Conservation (phyloP, 2,797 vertebrate species). For the Melanotaenia parkinsoni region DNA sequence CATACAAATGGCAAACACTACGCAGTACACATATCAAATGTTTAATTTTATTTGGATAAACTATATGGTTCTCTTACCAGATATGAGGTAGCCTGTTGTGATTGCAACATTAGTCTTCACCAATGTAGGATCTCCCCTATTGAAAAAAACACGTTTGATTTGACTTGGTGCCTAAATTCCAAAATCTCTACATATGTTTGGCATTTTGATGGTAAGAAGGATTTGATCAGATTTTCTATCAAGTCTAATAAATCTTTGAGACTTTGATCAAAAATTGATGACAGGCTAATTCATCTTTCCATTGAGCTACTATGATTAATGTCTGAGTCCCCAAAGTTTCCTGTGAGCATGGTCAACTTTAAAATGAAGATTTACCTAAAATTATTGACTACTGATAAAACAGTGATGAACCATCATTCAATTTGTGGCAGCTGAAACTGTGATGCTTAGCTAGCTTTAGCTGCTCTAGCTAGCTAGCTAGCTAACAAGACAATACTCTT, state of each 20-base stretch:
- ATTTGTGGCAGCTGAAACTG: not conserved
- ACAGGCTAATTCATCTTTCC: not conserved
- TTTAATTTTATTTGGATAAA: not conserved
- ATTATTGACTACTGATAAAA: too few species aligned
- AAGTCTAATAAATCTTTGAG: too few species aligned
- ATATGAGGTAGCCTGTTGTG: slow-evolving; percentile 99
- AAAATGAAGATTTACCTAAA: too few species aligned
- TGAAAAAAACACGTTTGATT: slow-evolving; percentile 34
- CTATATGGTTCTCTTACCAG: slow-evolving; percentile 84
- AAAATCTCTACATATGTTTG: too few species aligned
- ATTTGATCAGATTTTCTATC: not conserved
- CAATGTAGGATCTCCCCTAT: slow-evolving; percentile 92
- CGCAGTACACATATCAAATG: not conserved
- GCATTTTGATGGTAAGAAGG: not conserved
- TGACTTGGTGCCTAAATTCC: not conserved
- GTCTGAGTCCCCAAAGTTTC: not conserved
- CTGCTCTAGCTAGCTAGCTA: not conserved
- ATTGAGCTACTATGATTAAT: not conserved
- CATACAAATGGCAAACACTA: not conserved
- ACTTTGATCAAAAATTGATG: not conserved
- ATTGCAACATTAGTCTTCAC: slow-evolving; percentile 94
- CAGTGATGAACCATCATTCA: too few species aligned
- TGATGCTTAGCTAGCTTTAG: not conserved
- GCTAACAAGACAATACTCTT: not conserved
- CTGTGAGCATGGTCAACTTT: too few species aligned